Percentiles rank a stretch among this genome's conserved stretches.
These are phyloP conservation scores for Dufourea novaeangliae DNA, from an alignment of 1,140 invertebrate species.

Conservation along the genomic window DNA sequence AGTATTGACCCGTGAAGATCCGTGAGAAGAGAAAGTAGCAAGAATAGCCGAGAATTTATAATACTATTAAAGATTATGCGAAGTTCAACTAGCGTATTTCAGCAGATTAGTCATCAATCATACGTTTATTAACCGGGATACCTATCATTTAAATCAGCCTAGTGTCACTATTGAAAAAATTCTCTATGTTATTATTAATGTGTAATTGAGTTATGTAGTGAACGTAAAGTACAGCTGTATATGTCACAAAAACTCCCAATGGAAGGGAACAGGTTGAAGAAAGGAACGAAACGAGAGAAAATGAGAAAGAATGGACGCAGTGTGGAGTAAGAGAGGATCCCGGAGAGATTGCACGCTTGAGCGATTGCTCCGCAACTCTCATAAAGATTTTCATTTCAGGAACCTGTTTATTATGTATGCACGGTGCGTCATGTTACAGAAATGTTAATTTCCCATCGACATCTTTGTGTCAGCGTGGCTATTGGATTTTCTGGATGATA, in stretches of 20 bases:
- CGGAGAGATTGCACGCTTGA: conserved; percentile 31
- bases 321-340: background rate
- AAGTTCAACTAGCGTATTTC: background rate
- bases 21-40: background rate
- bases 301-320: background rate
- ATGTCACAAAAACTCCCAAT: background rate
- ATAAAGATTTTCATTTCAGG: conserved; percentile 56
- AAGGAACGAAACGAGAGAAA: background rate
- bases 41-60: background rate
- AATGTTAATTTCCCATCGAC: conserved; percentile 46
- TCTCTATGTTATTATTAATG: background rate
- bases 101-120: background rate
- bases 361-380: conserved; percentile 28
- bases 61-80: background rate
- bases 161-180: background rate
- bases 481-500: conserved; percentile 38
- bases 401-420: conserved; percentile 51
- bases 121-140: background rate
- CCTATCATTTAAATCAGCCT: background rate
- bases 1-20: background rate
- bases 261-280: background rate
- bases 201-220: background rate
- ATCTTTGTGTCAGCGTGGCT: background rate
- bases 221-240: background rate
- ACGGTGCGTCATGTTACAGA: conserved; percentile 33